These are phyloP conservation scores for Nyctereutes procyonoides DNA, from an alignment of 2,113 vertebrate genomes.

Conservation along the genomic window DNA sequence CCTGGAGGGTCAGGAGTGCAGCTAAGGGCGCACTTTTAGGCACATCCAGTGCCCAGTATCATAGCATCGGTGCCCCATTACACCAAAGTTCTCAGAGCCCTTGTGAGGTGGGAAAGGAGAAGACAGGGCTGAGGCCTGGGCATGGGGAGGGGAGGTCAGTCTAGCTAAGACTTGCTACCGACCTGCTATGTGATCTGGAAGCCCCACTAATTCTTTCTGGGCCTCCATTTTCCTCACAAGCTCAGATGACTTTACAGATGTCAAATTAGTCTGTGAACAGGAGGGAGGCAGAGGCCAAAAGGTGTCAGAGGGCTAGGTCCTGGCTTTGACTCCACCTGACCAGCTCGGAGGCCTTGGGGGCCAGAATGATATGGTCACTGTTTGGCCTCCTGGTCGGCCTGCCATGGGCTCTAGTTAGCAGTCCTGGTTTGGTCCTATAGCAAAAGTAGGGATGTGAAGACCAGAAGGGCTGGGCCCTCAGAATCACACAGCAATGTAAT, in stretches of 20 bases:
- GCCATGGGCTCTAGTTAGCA: neutral
- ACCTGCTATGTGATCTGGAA: neutral
- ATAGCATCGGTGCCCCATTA: neutral
- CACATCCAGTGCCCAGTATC: neutral
- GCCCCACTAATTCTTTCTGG: neutral
- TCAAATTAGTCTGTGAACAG: neutral
- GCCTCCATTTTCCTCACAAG: neutral
- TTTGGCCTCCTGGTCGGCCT: neutral
- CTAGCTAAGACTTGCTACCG: neutral
- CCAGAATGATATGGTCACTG: fast-evolving
- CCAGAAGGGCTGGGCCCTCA: neutral
- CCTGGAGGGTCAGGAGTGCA: neutral
- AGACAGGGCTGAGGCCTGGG: neutral
- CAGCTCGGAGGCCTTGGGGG: neutral
- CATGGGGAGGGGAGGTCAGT: neutral
- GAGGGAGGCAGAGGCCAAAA: neutral
- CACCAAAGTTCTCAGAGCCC: neutral
- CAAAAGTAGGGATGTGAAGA: neutral
- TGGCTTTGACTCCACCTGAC: neutral
- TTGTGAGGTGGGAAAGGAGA: neutral
- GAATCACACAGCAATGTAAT: neutral
- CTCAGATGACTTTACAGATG: neutral
- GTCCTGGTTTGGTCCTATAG: neutral
- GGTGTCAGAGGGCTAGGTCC: neutral
- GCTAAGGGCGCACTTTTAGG: neutral